Evolutionary conservation across 2,888 invertebrate species (phyloP).

Genomic region (Crocallis elinguaria): DNA sequence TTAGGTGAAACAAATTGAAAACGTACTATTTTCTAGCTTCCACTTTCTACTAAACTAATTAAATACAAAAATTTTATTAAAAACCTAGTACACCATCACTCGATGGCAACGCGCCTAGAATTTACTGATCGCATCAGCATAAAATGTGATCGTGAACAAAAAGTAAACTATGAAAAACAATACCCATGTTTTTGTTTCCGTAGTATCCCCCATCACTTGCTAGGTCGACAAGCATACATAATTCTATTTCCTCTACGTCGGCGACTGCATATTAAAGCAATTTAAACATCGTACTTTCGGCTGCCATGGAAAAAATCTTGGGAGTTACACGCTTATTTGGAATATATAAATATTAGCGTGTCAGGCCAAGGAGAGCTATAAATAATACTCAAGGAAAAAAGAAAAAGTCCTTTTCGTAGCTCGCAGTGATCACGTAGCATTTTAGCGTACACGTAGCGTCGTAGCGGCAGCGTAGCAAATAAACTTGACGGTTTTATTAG

Average conservation of each 20-base stretch:
- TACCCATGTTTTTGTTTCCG: neutral
- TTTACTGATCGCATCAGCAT: too few relatives aligned
- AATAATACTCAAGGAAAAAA: neutral
- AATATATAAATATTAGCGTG: neutral
- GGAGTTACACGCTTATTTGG: neutral
- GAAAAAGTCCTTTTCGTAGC: constrained; percentile 2
- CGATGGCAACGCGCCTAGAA: too few relatives aligned
- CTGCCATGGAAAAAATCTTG: neutral
- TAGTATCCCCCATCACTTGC: neutral
- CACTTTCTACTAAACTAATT: too few relatives aligned
- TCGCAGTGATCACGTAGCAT: constrained; percentile 12
- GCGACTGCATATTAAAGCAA: neutral
- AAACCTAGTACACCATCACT: too few relatives aligned
- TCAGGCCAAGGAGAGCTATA: constrained; percentile 10
- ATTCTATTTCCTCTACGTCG: constrained; percentile 1
- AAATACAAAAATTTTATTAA: too few relatives aligned
- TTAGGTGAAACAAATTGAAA: too few relatives aligned
- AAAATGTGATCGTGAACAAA: too few relatives aligned
- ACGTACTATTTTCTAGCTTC: too few relatives aligned
- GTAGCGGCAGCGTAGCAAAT: constrained; percentile 4
- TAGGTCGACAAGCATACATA: neutral
- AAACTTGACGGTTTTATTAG: constrained; percentile 1
- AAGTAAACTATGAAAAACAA: neutral
- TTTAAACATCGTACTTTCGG: neutral
- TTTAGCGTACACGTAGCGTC: constrained; percentile 5